Conservation (phyloP, 2,113 vertebrate species). For the Ictalurus furcatus region DNA sequence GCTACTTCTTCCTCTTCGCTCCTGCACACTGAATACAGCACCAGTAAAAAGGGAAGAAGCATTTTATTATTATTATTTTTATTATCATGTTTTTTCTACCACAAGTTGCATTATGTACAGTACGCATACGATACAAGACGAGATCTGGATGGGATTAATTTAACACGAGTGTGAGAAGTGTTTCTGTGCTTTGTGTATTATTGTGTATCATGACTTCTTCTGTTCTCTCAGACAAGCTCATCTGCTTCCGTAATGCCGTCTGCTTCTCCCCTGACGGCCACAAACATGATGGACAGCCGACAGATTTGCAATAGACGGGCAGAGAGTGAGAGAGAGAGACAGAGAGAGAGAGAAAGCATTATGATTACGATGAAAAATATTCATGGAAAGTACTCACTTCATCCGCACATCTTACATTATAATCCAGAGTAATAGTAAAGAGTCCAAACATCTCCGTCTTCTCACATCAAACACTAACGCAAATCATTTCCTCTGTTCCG, state of each 20-base stretch:
- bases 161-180: constrained; percentile 37
- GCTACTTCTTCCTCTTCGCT: not conserved
- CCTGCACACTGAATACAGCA: constrained; percentile 50
- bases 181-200: constrained; percentile 17
- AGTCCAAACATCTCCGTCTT: not conserved
- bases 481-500: not conserved
- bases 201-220: constrained; percentile 53
- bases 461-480: not conserved
- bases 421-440: not conserved
- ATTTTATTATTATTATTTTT: constrained; percentile 24
- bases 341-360: constrained; percentile 3
- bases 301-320: not conserved
- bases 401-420: not conserved
- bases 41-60: constrained; percentile 53
- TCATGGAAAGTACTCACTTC: not conserved
- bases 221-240: constrained; percentile 42
- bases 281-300: constrained; percentile 34
- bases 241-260: constrained; percentile 24
- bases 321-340: constrained; percentile 19
- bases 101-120: constrained; percentile 57
- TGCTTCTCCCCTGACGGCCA: constrained; percentile 39
- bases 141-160: constrained; percentile 50
- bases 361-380: constrained; percentile 2
- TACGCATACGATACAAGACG: constrained; percentile 46
- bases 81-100: constrained; percentile 31